Evolutionary conservation across 2,888 invertebrate genomes (phyloP), one percentile per base, ranked within the genome.

Genomic region (Erebia aethiops): DNA sequence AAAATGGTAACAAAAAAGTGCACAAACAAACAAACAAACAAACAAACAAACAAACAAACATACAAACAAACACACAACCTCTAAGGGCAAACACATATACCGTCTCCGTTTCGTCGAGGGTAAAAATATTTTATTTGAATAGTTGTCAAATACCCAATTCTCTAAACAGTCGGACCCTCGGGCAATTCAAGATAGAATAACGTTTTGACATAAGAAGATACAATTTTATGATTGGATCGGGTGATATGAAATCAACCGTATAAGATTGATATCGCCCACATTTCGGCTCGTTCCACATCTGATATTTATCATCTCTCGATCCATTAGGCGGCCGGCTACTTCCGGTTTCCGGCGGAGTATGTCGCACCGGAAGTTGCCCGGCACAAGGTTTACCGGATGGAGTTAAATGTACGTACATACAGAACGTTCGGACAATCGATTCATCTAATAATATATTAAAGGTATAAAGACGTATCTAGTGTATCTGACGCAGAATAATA

Each of bases 231-330:
- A 62, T 62, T 62, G 18, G 11, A 21, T 46, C 13, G 18, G 21
- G 62, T 62, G 49, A 62, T 21, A 46, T 46, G 21, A 62, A 61
- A 62, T 63, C 62, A 56, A 16, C 46, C 57, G 69, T 67, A 11
- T 35, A 69, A 69, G 73, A 73, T 73, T 71, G 62, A 73, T 71
- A 68, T 66, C 65, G n/a, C 21, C 56, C 62, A 56, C 56, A 70
- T 71, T 52, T 57, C 60, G 51, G 62, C 57, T 58, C 62, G 54
- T 69, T 58, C 70, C 54, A 71, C 67, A 75, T 72, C 69, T 71
- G 76, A 77, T 80, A 78, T 79, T 79, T 80, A 78, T 79, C 76
- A 75, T 75, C 75, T 80, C 77, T 78, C 80, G 79, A 79, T 79
- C 82, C 82, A 80, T 82, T 82, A 82, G 80, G 69, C 78, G 76